Percentiles rank a stretch among this genome's conserved stretches.
phyloP scores from a whole-genome alignment of 2,888 invertebrate genomes.

The Agrochola macilenta region DNA sequence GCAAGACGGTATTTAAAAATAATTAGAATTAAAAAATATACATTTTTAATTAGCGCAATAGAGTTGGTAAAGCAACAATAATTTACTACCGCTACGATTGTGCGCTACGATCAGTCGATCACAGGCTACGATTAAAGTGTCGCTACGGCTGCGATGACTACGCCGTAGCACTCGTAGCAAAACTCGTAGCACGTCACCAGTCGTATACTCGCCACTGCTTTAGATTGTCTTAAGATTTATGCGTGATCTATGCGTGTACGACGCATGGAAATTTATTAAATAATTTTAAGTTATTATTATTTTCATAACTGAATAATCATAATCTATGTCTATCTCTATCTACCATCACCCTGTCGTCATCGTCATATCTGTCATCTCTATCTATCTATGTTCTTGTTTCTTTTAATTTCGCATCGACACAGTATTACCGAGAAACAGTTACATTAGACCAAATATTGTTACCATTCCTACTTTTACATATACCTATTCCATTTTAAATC shows the following conservation, averaged over 20 bases:
- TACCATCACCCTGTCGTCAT: too few relatives aligned
- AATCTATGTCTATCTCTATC: too few relatives aligned
- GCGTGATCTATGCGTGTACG: too few relatives aligned
- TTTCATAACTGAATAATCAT: neutral
- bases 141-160: slow-evolving; percentile 8
- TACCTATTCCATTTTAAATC: slow-evolving; percentile 4
- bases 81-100: slow-evolving; percentile 9
- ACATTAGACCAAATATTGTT: neutral
- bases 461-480: neutral
- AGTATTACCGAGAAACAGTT: neutral
- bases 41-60: neutral
- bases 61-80: neutral
- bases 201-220: neutral
- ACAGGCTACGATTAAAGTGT: slow-evolving; percentile 26
- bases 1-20: neutral
- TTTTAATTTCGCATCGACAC: neutral
- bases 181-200: slow-evolving; percentile 19
- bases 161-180: slow-evolving; percentile 33
- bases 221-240: neutral
- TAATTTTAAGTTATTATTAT: neutral
- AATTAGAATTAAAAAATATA: neutral
- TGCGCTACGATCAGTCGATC: too few relatives aligned
- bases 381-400: neutral
- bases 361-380: too few relatives aligned
- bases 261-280: neutral